Conservation (phyloP, 2,113 vertebrate species). For the Corydoras maculifer region DNA sequence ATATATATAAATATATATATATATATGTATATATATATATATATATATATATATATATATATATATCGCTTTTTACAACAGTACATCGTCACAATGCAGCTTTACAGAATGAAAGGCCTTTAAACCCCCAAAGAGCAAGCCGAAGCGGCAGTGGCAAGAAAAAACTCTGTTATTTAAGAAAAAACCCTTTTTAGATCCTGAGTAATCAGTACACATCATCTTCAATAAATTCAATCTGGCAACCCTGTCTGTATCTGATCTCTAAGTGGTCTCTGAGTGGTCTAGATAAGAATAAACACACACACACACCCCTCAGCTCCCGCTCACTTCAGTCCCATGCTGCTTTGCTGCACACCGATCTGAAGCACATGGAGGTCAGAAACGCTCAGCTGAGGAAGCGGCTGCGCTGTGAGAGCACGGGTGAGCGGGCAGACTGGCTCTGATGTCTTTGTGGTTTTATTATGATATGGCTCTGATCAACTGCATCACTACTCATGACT, state of each 20-base stretch:
- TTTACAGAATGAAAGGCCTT: no score
- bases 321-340: background rate
- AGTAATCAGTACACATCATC: background rate
- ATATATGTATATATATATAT: no score
- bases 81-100: no score
- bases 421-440: conserved; percentile 40
- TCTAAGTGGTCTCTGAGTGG: conserved; percentile 5
- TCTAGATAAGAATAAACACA: conserved; percentile 26
- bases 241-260: conserved; percentile 15
- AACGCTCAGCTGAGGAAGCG: conserved; percentile 5
- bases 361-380: conserved; percentile 43
- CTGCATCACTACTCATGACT: no score
- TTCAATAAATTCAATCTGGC: background rate
- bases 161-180: no score
- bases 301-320: background rate
- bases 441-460: background rate
- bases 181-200: no score
- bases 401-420: conserved; percentile 52
- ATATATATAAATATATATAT: no score
- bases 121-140: no score
- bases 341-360: background rate
- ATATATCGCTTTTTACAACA: no score
- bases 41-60: no score
- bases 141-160: no score
- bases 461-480: no score